Base-by-base conservation (phyloP, 2,113 vertebrate genomes). In the Bubo bubo region DNA sequence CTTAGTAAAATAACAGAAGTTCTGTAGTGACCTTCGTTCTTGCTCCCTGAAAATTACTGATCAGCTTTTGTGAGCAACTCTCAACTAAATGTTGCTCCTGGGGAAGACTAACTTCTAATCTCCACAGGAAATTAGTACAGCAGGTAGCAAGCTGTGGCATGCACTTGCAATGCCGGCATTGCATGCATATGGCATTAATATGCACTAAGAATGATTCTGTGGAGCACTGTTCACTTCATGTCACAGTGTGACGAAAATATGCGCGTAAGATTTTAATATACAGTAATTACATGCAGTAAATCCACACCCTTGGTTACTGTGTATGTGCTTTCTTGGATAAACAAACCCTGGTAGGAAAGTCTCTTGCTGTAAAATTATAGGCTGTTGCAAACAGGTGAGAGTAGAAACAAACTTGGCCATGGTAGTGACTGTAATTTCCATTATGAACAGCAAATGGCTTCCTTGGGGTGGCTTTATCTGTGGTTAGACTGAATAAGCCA, bases 111-210 rank as follows among this genome's bases (percentile, higher is more conserved):
- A 60, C 30, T 59, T 28, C 55, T 84, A 6, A n/a, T 43, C 59
- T 73, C 41, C 55, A 4, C 18, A 45, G 72, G 66, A 47, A 53
- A 58, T 47, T 2, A 32, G 28, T 17, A 6, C 17, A 35, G 47
- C 41, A 32, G 39, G 73, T 18, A 75, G 50, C 56, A 47, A 74
- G 67, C 84, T 5, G 14, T 2, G 32, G 41, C 73, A 50, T 0
- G 17, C 28, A 2, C 8, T 52, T n/a, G 1, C 32, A n/a, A 3
- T 3, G 6, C 26, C 19, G 3, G 18, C 21, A 4, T 26, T 2
- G 16, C 7, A 3, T 7, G 32, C 7, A 1, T 12, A 6, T 0
- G 2, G 63, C 37, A 4, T 14, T 12, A 26, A n/a, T 4, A 4
- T 2, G 21, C 5, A 1, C n/a, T 1, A 15, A 13, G 34, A 74